Evolutionary conservation across 2,113 vertebrate species (phyloP).

Genomic region (Lonchura striata): DNA sequence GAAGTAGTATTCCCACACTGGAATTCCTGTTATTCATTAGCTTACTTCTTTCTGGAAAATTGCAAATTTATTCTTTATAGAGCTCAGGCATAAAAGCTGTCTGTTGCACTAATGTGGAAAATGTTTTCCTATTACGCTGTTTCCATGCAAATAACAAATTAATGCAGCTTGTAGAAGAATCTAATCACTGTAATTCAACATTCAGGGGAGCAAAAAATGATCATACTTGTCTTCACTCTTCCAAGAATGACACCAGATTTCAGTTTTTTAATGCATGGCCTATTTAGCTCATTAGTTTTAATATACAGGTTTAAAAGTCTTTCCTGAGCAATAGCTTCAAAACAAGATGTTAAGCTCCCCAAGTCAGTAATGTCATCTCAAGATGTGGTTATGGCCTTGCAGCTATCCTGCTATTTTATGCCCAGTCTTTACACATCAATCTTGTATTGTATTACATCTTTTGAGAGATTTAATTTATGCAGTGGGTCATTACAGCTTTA

Average conservation of each 20-base stretch:
- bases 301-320: constrained; percentile 46
- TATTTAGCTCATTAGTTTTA: constrained; percentile 56
- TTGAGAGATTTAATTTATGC: constrained; percentile 14
- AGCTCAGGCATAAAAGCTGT: constrained; percentile 46
- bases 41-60: constrained; percentile 51
- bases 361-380: background rate
- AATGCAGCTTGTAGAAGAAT: constrained; percentile 56
- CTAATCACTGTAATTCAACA: constrained; percentile 66
- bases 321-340: background rate
- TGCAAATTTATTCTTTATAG: constrained; percentile 58
- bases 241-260: constrained; percentile 58
- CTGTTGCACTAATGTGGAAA: constrained; percentile 63
- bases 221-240: constrained; percentile 36
- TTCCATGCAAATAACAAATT: constrained; percentile 67
- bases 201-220: constrained; percentile 67
- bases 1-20: constrained; percentile 19
- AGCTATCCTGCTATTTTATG: background rate
- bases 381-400: background rate
- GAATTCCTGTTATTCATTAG: constrained; percentile 50
- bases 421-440: background rate
- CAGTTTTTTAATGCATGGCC: constrained; percentile 35
- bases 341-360: background rate
- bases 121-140: constrained; percentile 56
- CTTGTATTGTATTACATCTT: background rate
- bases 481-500: constrained; percentile 13